Percentiles rank a stretch among this genome's conserved stretches.
These are phyloP conservation scores for Chromis chromis DNA, from an alignment of 2,797 vertebrate genomes.

Conservation along the genomic window DNA sequence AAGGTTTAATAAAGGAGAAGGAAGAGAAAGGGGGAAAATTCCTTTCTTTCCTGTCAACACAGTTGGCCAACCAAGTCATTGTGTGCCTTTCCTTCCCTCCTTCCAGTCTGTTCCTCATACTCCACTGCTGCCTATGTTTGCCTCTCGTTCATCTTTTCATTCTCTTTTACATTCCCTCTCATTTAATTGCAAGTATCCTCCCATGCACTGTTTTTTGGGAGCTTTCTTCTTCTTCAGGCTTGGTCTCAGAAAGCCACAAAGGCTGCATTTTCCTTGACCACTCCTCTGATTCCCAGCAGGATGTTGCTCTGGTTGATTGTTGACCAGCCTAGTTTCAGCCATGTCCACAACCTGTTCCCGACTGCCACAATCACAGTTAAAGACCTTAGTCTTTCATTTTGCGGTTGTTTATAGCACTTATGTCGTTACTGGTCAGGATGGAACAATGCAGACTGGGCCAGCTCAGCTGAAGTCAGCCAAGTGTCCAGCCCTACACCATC, in stretches of 20 bases:
- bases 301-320: slow-evolving; percentile 59
- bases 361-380: slow-evolving; percentile 61
- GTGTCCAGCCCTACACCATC: slow-evolving; percentile 46
- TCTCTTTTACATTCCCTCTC: slow-evolving; percentile 36
- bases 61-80: slow-evolving; percentile 60
- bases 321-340: slow-evolving; percentile 53
- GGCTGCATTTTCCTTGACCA: slow-evolving; percentile 20
- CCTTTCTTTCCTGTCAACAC: slow-evolving; percentile 57
- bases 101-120: slow-evolving; percentile 37
- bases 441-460: slow-evolving; percentile 62
- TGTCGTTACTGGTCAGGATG: slow-evolving; percentile 64
- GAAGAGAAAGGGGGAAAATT: slow-evolving; percentile 33
- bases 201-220: slow-evolving; percentile 35
- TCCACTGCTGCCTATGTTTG: slow-evolving; percentile 34
- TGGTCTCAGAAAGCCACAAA: slow-evolving; percentile 43
- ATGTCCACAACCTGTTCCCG: slow-evolving; percentile 63
- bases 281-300: slow-evolving; percentile 61
- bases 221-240: slow-evolving; percentile 46
- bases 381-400: slow-evolving; percentile 63
- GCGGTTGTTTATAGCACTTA: slow-evolving; percentile 66
- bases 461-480: slow-evolving; percentile 58
- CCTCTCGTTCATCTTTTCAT: slow-evolving; percentile 63
- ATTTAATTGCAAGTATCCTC: slow-evolving; percentile 49
- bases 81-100: slow-evolving; percentile 50
- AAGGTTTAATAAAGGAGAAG: slow-evolving; percentile 32